Conservation (phyloP, 2,113 vertebrate genomes). For the Amblyopsis rosae region DNA sequence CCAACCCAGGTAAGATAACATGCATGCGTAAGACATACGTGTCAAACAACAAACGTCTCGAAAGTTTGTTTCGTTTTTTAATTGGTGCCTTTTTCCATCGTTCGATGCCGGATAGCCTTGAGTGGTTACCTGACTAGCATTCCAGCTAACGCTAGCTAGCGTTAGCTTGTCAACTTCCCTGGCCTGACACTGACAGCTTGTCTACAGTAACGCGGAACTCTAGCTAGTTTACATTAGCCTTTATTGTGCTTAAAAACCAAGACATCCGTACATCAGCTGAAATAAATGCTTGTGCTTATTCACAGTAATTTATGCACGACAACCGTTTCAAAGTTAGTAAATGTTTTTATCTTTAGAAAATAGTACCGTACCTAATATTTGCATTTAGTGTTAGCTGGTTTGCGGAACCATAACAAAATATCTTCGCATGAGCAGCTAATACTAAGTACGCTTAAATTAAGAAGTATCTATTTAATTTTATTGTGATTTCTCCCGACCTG, state of each 20-base stretch:
- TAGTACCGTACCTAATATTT: no score
- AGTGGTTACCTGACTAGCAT: slow-evolving; percentile 16
- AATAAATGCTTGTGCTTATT: no score
- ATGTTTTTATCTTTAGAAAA: no score
- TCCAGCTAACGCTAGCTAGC: slow-evolving; percentile 28
- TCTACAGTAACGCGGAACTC: neutral
- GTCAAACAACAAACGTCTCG: neutral
- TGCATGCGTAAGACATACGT: neutral
- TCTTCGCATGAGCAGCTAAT: no score
- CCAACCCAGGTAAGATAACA: slow-evolving; percentile 59
- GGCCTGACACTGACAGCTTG: slow-evolving; percentile 52
- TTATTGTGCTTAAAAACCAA: no score
- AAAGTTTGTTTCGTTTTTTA: neutral
- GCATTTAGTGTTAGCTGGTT: no score
- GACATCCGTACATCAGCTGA: no score
- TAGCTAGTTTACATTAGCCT: neutral
- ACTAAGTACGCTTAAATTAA: no score
- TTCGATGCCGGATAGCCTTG: neutral
- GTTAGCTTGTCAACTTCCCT: slow-evolving; percentile 60
- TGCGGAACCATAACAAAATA: no score
- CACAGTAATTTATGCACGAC: no score
- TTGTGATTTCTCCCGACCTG: neutral
- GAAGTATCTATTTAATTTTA: slow-evolving; percentile 24
- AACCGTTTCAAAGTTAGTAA: no score
- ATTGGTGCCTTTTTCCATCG: neutral